These are phyloP conservation scores for Oligia fasciuncula DNA, from an alignment of 2,888 invertebrate species.

Conservation along the genomic window DNA sequence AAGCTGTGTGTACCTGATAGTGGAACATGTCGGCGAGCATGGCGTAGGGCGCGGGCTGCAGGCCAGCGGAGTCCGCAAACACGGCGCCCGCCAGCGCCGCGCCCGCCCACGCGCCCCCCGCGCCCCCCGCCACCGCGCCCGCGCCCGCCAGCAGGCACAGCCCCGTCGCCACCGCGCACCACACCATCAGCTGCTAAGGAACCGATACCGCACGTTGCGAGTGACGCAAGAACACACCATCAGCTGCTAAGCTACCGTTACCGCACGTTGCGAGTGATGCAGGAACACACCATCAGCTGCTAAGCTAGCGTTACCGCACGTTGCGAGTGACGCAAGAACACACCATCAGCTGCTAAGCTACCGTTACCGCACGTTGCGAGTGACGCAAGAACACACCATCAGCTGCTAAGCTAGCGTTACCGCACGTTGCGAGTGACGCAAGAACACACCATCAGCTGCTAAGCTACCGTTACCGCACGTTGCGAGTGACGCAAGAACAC, in stretches of 20 bases:
- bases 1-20: slow-evolving; percentile 72
- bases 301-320: slow-evolving; percentile 44
- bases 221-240: slow-evolving; percentile 65
- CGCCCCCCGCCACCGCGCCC: slow-evolving; percentile 57
- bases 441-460: slow-evolving; percentile 76
- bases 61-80: slow-evolving; percentile 78
- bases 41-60: slow-evolving; percentile 83
- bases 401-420: slow-evolving; percentile 69
- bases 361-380: neutral
- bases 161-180: slow-evolving; percentile 68
- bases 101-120: slow-evolving; percentile 66
- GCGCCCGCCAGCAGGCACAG: slow-evolving; percentile 62
- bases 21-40: slow-evolving; percentile 81
- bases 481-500: slow-evolving; percentile 32
- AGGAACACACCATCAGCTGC: slow-evolving; percentile 75
- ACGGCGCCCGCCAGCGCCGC: slow-evolving; percentile 78
- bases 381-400: slow-evolving; percentile 65
- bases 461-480: neutral
- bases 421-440: neutral
- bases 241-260: slow-evolving; percentile 69
- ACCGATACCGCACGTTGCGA: neutral
- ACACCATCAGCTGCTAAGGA: slow-evolving; percentile 76
- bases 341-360: slow-evolving; percentile 74
- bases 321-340: slow-evolving; percentile 29
- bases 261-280: slow-evolving; percentile 37